Conservation (phyloP, 2,888 invertebrate species). For the Metacarcinus magister region DNA sequence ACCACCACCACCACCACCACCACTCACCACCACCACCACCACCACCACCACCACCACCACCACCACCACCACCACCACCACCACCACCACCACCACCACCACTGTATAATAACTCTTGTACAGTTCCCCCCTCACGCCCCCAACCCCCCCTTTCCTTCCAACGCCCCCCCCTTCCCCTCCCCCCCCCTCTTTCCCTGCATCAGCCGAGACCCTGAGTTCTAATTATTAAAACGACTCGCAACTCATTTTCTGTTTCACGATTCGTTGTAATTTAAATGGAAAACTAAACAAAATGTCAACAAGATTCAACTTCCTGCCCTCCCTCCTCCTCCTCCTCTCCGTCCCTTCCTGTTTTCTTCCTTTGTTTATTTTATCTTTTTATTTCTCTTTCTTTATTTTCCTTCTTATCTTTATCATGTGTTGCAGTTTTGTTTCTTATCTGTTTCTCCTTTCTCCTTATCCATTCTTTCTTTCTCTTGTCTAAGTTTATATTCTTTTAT, state of each 20-base stretch:
- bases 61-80: not conserved
- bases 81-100: not conserved
- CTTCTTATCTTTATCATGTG: not conserved
- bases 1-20: not conserved
- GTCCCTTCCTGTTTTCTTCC: not conserved
- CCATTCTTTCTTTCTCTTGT: not conserved
- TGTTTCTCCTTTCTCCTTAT: not conserved
- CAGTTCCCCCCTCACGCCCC: not conserved
- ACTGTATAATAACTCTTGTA: not conserved
- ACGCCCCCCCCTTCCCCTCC: not conserved
- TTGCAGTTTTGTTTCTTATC: not conserved
- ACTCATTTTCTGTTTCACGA: not conserved
- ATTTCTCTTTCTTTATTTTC: not conserved
- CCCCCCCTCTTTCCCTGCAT: not conserved
- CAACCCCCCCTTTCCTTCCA: not conserved
- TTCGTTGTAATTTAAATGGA: not conserved
- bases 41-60: not conserved
- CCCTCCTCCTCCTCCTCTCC: not conserved
- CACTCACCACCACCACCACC: not conserved
- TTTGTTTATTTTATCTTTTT: not conserved
- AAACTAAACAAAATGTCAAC: not conserved
- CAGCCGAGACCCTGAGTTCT: not conserved
- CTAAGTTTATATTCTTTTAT: not conserved
- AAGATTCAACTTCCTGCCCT: not conserved
- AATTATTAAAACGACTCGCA: not conserved